Evolutionary conservation across 2,888 invertebrate genomes (phyloP).

Genomic region (Venustoraphidia nigricollis): DNA sequence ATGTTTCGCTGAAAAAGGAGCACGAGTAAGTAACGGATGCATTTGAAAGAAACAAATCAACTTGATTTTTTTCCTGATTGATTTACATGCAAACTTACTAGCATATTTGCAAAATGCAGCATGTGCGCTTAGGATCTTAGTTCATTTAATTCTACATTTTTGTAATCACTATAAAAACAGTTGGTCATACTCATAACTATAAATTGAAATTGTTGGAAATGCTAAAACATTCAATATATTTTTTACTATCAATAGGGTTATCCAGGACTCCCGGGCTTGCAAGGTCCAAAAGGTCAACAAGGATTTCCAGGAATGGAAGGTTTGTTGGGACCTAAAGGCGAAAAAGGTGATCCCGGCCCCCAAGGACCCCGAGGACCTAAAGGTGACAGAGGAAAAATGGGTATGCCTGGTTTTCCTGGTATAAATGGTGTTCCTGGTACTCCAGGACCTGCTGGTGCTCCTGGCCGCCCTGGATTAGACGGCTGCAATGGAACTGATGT

Average conservation of each 20-base stretch:
- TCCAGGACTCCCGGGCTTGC: constrained; percentile 53
- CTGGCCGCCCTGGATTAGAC: constrained; percentile 77
- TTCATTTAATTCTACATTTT: too few relatives aligned
- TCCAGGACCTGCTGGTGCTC: constrained; percentile 49
- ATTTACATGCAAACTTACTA: too few relatives aligned
- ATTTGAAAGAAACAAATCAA: neutral
- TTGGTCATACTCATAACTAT: too few relatives aligned
- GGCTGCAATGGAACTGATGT: constrained; percentile 95
- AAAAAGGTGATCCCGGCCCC: constrained; percentile 74
- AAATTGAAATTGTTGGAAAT: too few relatives aligned
- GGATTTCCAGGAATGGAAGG: constrained; percentile 79
- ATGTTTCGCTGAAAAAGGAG: constrained; percentile 81
- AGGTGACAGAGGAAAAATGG: constrained; percentile 74
- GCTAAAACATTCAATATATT: too few relatives aligned
- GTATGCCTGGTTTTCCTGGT: constrained; percentile 77
- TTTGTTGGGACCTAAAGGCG: constrained; percentile 73
- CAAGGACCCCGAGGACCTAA: constrained; percentile 67
- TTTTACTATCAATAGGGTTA: constrained; percentile 39
- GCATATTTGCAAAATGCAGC: too few relatives aligned
- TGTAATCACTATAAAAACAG: neutral
- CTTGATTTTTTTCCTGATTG: neutral
- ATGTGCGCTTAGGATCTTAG: too few relatives aligned
- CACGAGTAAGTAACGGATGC: constrained; percentile 38
- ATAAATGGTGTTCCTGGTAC: constrained; percentile 56
- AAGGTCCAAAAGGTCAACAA: constrained; percentile 57